Conservation (phyloP, 2,797 vertebrate genomes). For the Hydrocynus forskahlii region DNA sequence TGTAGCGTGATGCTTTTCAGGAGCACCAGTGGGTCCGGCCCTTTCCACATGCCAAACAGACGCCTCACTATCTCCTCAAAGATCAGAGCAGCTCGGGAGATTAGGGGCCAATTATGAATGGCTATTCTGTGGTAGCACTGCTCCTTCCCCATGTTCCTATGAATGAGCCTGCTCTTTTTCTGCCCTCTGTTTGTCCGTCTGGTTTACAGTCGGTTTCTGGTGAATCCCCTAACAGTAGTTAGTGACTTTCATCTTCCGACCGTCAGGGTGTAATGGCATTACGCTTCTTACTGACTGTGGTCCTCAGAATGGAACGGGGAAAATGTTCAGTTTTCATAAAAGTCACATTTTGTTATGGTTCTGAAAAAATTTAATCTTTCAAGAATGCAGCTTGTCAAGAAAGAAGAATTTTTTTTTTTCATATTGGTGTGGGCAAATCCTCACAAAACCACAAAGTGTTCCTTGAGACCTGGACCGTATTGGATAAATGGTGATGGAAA, state of each 20-base stretch:
- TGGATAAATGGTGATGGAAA: too few species aligned
- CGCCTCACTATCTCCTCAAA: constrained; percentile 41
- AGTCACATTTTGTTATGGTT: neutral
- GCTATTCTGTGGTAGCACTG: constrained; percentile 17
- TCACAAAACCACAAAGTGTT: too few species aligned
- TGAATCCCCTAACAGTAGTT: neutral
- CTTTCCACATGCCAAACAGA: constrained; percentile 40
- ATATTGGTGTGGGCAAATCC: too few species aligned
- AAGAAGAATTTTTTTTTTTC: too few species aligned
- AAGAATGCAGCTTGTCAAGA: too few species aligned
- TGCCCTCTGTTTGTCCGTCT: constrained; percentile 16
- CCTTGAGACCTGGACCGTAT: too few species aligned
- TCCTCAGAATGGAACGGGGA: constrained; percentile 9
- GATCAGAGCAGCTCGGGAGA: constrained; percentile 52
- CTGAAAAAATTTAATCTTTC: neutral
- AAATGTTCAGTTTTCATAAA: neutral
- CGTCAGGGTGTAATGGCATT: constrained; percentile 12
- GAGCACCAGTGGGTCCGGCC: constrained; percentile 29
- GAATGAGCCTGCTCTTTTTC: neutral
- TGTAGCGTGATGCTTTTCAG: constrained; percentile 39
- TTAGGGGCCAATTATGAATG: constrained; percentile 53
- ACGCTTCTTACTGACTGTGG: neutral
- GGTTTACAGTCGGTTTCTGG: neutral
- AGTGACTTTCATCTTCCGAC: constrained; percentile 8
- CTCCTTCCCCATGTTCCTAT: constrained; percentile 24